Evolutionary conservation across 2,113 vertebrate genomes (phyloP), one percentile per base, ranked within the genome.

Genomic region (Nothoprocta pentlandii): DNA sequence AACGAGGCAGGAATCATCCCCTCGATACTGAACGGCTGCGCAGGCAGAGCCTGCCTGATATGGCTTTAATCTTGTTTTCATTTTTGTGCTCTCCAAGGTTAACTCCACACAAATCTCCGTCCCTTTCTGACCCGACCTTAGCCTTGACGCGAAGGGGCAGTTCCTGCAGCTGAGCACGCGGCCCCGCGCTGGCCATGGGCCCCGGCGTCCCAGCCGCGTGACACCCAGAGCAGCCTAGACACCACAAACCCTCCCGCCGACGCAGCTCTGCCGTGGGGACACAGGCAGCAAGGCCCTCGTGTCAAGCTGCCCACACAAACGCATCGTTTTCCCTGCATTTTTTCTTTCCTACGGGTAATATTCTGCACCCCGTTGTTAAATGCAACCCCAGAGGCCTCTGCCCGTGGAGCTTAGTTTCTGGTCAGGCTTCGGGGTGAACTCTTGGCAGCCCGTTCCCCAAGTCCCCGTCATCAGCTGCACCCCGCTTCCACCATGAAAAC

Each of bases 11-110:
- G 34, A 25, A 61, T 8, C 2, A 3, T 44, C 64, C 9, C 39
- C 76, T 67, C 13, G 22, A 63, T 87, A 44, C 0, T 3, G 53
- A 14, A 46, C 0, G 0, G 54, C 87, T 66, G 82, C 62, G 34
- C 42, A 58, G 64, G 22, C 85, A 68, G 6, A 9, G 12, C 67
- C 74, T 76, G 63, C 34, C 63, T 7, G 5, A 32, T 39, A 70
- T 46, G 62, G 32, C 64, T 90, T 91, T 75, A 36, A 90, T 85
- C 89, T 85, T 90, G 66, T 89, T 95, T 92, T 87, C 80, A 32
- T 92, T 94, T 47, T 73, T 69, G 44, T 88, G 75, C 89, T 83
- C 68, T 69, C 46, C 58, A 86, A 94, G 80, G 90, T 78, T 90
- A 80, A 85, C 42, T 51, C 80, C 53, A 63, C 14, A 71, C 74